phyloP scores from a whole-genome alignment of 2,888 invertebrate genomes.

The Morpho achilles region DNA sequence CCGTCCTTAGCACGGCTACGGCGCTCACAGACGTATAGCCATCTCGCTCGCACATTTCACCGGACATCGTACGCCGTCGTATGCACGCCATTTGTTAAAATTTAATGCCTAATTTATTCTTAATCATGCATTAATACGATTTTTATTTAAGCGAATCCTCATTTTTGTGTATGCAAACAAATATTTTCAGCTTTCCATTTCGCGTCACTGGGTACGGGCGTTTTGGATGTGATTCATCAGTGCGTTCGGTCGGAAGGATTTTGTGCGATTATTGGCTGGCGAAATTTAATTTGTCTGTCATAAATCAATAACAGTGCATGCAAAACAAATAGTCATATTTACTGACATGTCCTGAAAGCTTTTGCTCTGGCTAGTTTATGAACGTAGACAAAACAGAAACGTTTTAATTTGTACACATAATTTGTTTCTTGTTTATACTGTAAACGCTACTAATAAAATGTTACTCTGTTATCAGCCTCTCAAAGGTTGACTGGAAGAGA shows the following conservation, averaged over 20 bases:
- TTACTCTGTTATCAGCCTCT: too few relatives aligned
- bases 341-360: not conserved
- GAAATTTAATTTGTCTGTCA: conserved; percentile 27
- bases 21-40: conserved; percentile 49
- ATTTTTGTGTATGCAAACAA: conserved; percentile 15
- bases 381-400: too few relatives aligned
- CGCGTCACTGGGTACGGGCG: conserved; percentile 24
- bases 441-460: too few relatives aligned
- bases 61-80: conserved; percentile 49
- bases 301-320: conserved; percentile 23
- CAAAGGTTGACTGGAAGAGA: too few relatives aligned
- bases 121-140: conserved; percentile 22
- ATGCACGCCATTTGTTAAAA: conserved; percentile 36
- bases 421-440: too few relatives aligned
- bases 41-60: conserved; percentile 48
- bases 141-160: conserved; percentile 11
- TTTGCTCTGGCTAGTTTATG: too few relatives aligned
- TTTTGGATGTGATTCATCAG: conserved; percentile 18
- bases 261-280: conserved; percentile 24
- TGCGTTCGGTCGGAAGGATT: conserved; percentile 17
- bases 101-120: conserved; percentile 35
- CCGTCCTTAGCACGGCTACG: conserved; percentile 75
- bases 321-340: conserved; percentile 16
- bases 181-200: conserved; percentile 20
- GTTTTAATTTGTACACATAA: too few relatives aligned